Base-by-base conservation (phyloP, 1,140 invertebrate species). In the Procambarus virginalis region DNA sequence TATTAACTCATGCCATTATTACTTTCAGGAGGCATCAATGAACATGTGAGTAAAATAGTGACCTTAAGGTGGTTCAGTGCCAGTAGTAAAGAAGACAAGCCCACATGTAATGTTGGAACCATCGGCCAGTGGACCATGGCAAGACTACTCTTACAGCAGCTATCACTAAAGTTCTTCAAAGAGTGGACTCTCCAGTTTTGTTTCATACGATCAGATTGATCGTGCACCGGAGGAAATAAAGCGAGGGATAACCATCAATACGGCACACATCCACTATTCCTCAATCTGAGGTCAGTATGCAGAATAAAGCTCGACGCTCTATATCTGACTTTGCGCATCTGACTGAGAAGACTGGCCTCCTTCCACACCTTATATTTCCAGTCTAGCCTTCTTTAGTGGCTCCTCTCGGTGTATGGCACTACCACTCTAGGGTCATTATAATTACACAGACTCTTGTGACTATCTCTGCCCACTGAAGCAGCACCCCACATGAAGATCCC, bases 191-290 rank as follows among this genome's bases (percentile, higher is more conserved):
- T 96, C 97, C 0, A 95, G 96, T 92, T 97, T 95, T 93, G 94
- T 97, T 60, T 95, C 96, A 3, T 99, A 98, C 93, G 97, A 98
- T 92, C 96, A 98, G 93, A 99, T 99, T 93, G 98, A 99, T 93
- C 96, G 96, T 93, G 98, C 98, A 5, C 98, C 98, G 0, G 98
- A 99, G 94, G 98, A 99, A 94, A 97, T 97, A 94, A 95, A 96
- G 4, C 95, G 98, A 94, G 98, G 99, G 64, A 99, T 99, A 58
- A 99, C 98, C 60, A 99, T 99, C 92, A 99, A 99, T 94, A 97
- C 97, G 60, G 97, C 98, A 20, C 97, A 99, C 93, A 95, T 99
- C 64, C 97, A 97, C 58, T 99, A 99, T 93, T 89, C 87, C 45
- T 77, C 87, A 22, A 9, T 2, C 64, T 73, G 0, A 89, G 87